Base-by-base conservation (phyloP, 2,797 vertebrate genomes). In the Eptatretus atami region DNA sequence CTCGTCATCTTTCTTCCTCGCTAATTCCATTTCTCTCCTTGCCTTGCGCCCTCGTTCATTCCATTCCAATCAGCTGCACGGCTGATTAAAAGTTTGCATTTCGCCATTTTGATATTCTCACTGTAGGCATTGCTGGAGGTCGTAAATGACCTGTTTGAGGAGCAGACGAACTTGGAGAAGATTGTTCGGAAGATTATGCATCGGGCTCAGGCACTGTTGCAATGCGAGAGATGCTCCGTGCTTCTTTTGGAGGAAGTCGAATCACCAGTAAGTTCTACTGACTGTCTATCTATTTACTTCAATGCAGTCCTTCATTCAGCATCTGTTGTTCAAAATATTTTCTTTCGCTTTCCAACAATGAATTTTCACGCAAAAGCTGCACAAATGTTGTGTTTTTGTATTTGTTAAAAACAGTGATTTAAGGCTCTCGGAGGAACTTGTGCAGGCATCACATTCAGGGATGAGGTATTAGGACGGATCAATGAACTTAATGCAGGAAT, bases 121-220 rank as follows among this genome's bases (percentile, higher is more conserved):
- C 31, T 61, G 9, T 61, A 96, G 92, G 83, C 86, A 64, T 80
- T 98, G 71, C 72, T 98, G 67, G 90, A 98, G 75, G 92, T 98
- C 53, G 92, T 98, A 69, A 98, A 98, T 69, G 92, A 98, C 69
- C 80, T 98, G 73, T 96, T 98, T 75, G 90, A 98, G 68, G 92
- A 98, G 72, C 92, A 98, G 76, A 98, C 92, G 54, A 85, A 98
- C 74, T 74, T 98, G 75, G 92, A 98, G 79, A 98, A 98, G 78
- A 86, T 96, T 68, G 86, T 96, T 67, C 83, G 85, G 77, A 98
- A 96, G 79, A 98, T 98, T 71, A 98, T 98, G 92, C 86, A 93
- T 71, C 84, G 92, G 31, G 86, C 90, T 52, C 92, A 96, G 76
- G 87, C 84, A 10, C 74, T 96, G 66, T 72, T 98, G 54, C 90